A percentile compares a stretch with the other conserved stretches of the same genome.
phyloP scores from a whole-genome alignment of 2,113 vertebrate genomes.

The Ascaphus truei region DNA sequence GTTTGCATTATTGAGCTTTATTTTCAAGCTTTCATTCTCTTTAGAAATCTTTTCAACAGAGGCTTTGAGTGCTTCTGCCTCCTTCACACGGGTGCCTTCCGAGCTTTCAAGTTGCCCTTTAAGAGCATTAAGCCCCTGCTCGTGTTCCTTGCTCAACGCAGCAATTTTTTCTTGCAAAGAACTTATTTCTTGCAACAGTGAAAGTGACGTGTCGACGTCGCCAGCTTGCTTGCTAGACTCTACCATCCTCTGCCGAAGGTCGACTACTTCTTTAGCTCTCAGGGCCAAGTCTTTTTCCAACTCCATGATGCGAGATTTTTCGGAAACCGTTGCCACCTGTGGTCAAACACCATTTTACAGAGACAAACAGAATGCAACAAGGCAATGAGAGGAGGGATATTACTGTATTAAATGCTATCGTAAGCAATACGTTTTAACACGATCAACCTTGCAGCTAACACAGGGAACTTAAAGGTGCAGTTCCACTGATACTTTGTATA shows the following conservation, averaged over 20 bases:
- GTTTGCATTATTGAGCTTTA: conserved; percentile 72
- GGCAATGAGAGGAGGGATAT: conserved; percentile 24
- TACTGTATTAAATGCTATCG: too few species aligned
- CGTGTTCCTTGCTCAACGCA: conserved; percentile 60
- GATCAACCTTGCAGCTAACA: too few species aligned
- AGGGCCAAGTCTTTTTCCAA: conserved; percentile 83
- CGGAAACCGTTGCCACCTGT: conserved; percentile 94
- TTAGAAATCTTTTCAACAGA: conserved; percentile 68
- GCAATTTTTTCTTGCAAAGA: conserved; percentile 78
- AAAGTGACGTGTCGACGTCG: conserved; percentile 66
- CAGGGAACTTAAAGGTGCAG: too few species aligned
- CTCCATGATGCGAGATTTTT: conserved; percentile 95
- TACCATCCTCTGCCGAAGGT: conserved; percentile 73
- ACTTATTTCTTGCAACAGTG: conserved; percentile 81
- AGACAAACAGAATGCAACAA: conserved; percentile 39
- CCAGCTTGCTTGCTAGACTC: conserved; percentile 67
- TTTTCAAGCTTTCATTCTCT: conserved; percentile 80
- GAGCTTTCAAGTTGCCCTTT: conserved; percentile 67
- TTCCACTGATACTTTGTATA: too few species aligned
- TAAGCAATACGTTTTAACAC: too few species aligned
- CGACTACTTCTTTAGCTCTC: conserved; percentile 77
- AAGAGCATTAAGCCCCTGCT: conserved; percentile 61
- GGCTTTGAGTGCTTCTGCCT: conserved; percentile 65
- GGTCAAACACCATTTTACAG: conserved; percentile 38
- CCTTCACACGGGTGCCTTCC: conserved; percentile 68